Percentiles rank a stretch among this genome's conserved stretches.
Conservation (phyloP, 2,888 invertebrate genomes). For the Leptura quadrifasciata region DNA sequence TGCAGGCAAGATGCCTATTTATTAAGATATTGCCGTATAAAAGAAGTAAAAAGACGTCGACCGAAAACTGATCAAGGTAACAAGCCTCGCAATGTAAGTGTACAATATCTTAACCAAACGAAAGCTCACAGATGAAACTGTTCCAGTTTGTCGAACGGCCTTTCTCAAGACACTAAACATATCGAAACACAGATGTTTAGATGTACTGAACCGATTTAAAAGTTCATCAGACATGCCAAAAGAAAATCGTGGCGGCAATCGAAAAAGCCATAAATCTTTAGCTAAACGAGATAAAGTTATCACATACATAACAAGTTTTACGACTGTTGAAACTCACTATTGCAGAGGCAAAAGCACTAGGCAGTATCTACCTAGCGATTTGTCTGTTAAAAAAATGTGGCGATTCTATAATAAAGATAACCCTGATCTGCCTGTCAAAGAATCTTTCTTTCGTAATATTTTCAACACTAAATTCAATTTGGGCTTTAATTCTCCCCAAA, state of each 20-base stretch:
- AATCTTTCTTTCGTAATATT: conserved; percentile 10
- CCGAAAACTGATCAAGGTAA: too few species aligned
- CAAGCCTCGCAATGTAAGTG: too few species aligned
- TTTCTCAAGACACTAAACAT: conserved; percentile 5
- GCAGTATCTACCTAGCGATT: neutral
- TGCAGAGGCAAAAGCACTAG: neutral
- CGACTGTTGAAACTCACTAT: neutral
- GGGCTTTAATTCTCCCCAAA: conserved; percentile 15
- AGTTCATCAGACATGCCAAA: conserved; percentile 6
- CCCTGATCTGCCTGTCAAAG: conserved; percentile 8
- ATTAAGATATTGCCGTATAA: too few species aligned
- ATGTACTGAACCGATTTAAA: neutral
- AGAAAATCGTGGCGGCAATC: conserved; percentile 17
- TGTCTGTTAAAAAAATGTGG: conserved; percentile 8
- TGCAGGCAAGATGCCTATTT: too few species aligned
- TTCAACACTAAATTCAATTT: conserved; percentile 11
- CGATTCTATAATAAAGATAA: conserved; percentile 17
- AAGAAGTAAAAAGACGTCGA: too few species aligned
- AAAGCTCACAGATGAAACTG: neutral
- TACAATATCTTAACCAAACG: too few species aligned
- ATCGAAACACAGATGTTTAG: neutral
- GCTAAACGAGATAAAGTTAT: too few species aligned
- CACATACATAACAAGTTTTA: conserved; percentile 12
- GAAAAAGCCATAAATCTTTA: conserved; percentile 13
- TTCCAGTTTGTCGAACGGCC: conserved; percentile 16